phyloP scores from a whole-genome alignment of 1,140 invertebrate genomes.

The Daktulosphaira vitifoliae region DNA sequence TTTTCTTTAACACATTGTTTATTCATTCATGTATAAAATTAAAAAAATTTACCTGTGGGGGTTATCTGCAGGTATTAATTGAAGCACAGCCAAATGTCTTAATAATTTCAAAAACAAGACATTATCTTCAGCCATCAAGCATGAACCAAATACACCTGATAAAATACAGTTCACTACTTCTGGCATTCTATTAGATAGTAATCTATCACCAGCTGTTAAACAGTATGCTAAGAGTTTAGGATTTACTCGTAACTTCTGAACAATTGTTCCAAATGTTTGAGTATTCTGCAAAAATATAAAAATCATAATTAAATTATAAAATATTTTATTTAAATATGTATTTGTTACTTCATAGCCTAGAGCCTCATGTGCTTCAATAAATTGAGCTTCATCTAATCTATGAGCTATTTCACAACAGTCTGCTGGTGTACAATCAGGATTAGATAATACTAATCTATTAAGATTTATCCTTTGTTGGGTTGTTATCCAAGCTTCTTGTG shows the following conservation, averaged over 20 bases:
- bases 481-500: slow-evolving; percentile 78
- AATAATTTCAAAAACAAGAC: slow-evolving; percentile 66
- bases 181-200: slow-evolving; percentile 54
- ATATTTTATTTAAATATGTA: slow-evolving; percentile 27
- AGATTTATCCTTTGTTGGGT: slow-evolving; percentile 79
- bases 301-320: slow-evolving; percentile 36
- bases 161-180: slow-evolving; percentile 62
- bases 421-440: slow-evolving; percentile 62
- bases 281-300: slow-evolving; percentile 44
- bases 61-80: slow-evolving; percentile 70
- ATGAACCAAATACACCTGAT: slow-evolving; percentile 74
- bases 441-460: slow-evolving; percentile 65
- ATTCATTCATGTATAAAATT: background rate
- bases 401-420: slow-evolving; percentile 68
- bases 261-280: slow-evolving; percentile 67
- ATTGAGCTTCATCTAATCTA: slow-evolving; percentile 65
- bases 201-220: slow-evolving; percentile 66
- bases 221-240: slow-evolving; percentile 72
- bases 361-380: slow-evolving; percentile 80
- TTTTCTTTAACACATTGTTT: background rate
- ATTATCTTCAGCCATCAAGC: slow-evolving; percentile 72
- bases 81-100: slow-evolving; percentile 71
- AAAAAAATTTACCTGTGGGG: slow-evolving; percentile 55
- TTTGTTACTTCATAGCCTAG: slow-evolving; percentile 61
- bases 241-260: slow-evolving; percentile 65